Evolutionary conservation across 2,113 vertebrate genomes (phyloP).

Genomic region (Ibidorhyncha struthersii): DNA sequence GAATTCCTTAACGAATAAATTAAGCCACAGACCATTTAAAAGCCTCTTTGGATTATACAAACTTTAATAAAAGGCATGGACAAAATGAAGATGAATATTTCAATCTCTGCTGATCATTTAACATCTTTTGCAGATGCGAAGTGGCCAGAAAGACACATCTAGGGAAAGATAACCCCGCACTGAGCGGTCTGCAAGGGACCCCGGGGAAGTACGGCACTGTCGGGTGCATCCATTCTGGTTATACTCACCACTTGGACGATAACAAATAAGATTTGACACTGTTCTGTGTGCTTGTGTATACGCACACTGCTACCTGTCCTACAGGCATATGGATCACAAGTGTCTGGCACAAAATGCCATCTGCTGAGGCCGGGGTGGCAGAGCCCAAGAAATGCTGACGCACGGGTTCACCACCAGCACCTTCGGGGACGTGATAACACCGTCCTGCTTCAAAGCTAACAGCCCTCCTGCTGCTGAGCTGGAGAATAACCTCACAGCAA

Average conservation of each 20-base stretch:
- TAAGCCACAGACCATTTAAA: slow-evolving; percentile 26
- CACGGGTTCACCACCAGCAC: not conserved
- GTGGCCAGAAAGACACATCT: not conserved
- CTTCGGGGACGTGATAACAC: fast-evolving
- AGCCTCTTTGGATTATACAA: not conserved
- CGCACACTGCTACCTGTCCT: not conserved
- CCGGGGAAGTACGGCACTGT: not conserved
- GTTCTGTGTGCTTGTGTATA: not conserved
- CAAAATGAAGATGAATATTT: not conserved
- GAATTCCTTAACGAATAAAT: slow-evolving; percentile 28
- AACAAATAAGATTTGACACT: not conserved
- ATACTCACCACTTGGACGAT: not conserved
- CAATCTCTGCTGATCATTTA: not conserved
- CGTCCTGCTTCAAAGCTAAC: not conserved
- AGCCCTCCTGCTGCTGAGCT: not conserved
- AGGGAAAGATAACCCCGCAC: not conserved
- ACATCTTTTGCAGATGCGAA: not conserved
- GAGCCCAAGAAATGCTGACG: not conserved
- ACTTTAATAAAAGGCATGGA: slow-evolving; percentile 11
- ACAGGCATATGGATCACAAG: not conserved
- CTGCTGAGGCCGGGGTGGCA: not conserved
- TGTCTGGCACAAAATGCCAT: not conserved
- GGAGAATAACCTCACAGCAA: not conserved
- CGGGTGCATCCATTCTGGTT: not conserved
- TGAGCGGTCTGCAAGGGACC: not conserved